Evolutionary conservation across 2,797 vertebrate genomes (phyloP).

Genomic region (Jordanella pulchra): DNA sequence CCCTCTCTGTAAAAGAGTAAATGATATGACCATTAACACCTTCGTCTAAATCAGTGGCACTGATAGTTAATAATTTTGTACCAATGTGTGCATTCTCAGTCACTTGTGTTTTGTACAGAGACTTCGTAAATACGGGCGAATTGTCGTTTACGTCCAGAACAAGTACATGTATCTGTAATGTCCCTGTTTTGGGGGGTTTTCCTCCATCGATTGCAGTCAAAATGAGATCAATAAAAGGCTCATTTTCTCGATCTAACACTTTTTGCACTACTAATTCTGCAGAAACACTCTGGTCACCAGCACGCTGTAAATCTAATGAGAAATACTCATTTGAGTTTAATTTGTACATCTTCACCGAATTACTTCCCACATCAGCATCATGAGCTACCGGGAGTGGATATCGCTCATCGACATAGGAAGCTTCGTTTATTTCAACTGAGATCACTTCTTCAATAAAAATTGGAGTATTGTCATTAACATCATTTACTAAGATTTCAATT

Average conservation of each 20-base stretch:
- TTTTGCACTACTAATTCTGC: conserved; percentile 75
- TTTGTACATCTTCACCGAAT: conserved; percentile 71
- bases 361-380: conserved; percentile 69
- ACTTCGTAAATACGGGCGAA: conserved; percentile 62
- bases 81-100: conserved; percentile 66
- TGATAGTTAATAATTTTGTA: conserved; percentile 56
- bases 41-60: conserved; percentile 72
- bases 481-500: conserved; percentile 66
- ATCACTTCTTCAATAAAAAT: conserved; percentile 43
- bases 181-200: conserved; percentile 70
- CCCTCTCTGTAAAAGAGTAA: conserved; percentile 63
- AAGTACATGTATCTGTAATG: conserved; percentile 59
- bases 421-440: conserved; percentile 49
- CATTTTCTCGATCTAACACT: conserved; percentile 74
- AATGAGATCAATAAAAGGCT: conserved; percentile 64
- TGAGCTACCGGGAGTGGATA: conserved; percentile 62
- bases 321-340: conserved; percentile 75
- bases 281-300: conserved; percentile 59
- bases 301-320: conserved; percentile 68
- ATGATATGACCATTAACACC: conserved; percentile 67
- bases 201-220: conserved; percentile 77
- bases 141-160: conserved; percentile 79
- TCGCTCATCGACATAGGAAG: conserved; percentile 62
- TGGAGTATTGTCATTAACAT: conserved; percentile 73
- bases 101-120: conserved; percentile 70